Evolutionary conservation across 2,113 vertebrate species (phyloP).

Genomic region (Clarias magur): DNA sequence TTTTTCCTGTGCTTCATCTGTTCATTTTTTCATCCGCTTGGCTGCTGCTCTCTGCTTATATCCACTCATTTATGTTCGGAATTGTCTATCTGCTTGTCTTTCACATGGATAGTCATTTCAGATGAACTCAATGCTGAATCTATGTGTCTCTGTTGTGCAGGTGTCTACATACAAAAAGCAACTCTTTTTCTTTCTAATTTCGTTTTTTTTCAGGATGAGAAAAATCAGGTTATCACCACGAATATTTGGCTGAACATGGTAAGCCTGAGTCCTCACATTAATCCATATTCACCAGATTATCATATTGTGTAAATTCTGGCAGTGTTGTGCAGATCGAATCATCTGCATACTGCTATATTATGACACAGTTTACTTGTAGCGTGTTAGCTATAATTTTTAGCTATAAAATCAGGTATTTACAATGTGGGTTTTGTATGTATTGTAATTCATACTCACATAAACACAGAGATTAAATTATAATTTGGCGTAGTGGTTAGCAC

Average conservation of each 20-base stretch:
- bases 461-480: neutral
- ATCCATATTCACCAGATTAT: neutral
- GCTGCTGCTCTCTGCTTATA: neutral
- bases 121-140: neutral
- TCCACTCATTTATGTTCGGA: neutral
- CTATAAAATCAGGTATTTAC: neutral
- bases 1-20: neutral
- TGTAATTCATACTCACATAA: neutral
- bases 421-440: neutral
- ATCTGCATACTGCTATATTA: neutral
- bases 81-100: neutral
- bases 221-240: constrained; percentile 78
- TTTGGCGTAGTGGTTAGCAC: no score
- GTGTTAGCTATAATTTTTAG: neutral
- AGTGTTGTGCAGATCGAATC: neutral
- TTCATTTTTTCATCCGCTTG: neutral
- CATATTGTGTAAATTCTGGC: neutral
- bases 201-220: constrained; percentile 75
- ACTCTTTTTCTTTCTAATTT: neutral
- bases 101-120: neutral
- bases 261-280: constrained; percentile 50
- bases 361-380: neutral
- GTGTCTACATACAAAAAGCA: neutral
- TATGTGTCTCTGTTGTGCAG: neutral
- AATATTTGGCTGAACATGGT: constrained; percentile 83